phyloP scores from a whole-genome alignment of 1,140 invertebrate genomes.

The Cardiocondyla obscurior region DNA sequence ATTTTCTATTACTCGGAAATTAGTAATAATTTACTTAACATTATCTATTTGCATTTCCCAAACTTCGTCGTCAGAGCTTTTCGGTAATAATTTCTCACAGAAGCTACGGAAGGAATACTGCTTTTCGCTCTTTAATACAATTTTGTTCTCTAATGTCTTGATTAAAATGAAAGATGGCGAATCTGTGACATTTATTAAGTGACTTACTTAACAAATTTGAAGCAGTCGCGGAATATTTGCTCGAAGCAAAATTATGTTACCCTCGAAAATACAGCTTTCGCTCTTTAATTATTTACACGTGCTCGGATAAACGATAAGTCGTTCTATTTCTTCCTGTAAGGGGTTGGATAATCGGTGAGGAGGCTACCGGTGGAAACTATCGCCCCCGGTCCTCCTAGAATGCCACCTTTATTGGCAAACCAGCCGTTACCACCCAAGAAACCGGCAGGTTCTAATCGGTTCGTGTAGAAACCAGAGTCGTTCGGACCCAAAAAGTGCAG shows the following conservation, averaged over 20 bases:
- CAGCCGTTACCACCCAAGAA: conserved; percentile 79
- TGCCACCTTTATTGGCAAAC: conserved; percentile 79
- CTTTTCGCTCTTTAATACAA: no score
- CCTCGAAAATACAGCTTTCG: not conserved
- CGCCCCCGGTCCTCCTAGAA: conserved; percentile 77
- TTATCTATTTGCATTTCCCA: not conserved
- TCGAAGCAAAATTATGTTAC: not conserved
- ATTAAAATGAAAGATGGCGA: not conserved
- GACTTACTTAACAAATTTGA: not conserved
- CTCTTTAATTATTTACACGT: conserved; percentile 13
- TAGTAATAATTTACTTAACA: conserved; percentile 6
- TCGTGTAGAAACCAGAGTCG: conserved; percentile 74
- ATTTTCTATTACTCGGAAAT: not conserved
- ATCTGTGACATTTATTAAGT: not conserved
- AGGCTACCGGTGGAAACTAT: conserved; percentile 77
- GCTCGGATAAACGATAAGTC: not conserved
- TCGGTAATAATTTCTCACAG: not conserved
- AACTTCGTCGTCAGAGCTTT: not conserved
- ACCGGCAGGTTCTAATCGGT: conserved; percentile 74
- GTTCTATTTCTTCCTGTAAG: conserved; percentile 73
- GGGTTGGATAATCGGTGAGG: conserved; percentile 78
- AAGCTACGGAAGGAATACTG: not conserved
- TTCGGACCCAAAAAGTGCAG: conserved; percentile 66
- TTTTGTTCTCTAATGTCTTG: not conserved
- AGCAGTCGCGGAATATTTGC: not conserved